Evolutionary conservation across 2,113 vertebrate genomes (phyloP).

Genomic region (Ptilonorhynchus violaceus): DNA sequence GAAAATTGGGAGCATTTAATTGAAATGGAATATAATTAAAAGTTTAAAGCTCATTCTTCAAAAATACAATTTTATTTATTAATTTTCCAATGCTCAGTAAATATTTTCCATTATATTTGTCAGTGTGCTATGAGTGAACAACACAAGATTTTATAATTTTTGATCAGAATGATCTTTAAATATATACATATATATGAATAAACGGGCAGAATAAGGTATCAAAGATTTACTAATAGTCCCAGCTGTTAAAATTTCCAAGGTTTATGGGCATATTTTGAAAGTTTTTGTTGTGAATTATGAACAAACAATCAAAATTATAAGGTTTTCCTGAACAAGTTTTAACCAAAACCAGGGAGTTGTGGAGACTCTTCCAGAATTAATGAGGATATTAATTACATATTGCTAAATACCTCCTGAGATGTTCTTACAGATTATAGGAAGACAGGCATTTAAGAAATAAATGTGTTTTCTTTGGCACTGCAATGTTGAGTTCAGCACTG

Average conservation of each 20-base stretch:
- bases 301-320: not conserved
- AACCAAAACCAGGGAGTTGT: not conserved
- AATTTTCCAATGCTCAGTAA: not conserved
- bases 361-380: not conserved
- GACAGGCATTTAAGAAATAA: not conserved
- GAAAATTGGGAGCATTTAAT: not conserved
- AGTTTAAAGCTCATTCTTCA: not conserved
- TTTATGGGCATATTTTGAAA: slow-evolving; percentile 18
- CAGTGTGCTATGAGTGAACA: not conserved
- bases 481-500: not conserved
- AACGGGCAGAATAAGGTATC: not conserved
- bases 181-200: no score
- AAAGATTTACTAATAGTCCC: not conserved
- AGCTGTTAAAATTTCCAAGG: not conserved
- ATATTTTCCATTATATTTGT: not conserved
- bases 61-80: not conserved
- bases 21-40: not conserved
- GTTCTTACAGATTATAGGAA: not conserved
- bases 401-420: not conserved
- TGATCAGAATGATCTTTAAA: not conserved
- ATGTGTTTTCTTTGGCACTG: not conserved
- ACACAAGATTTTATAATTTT: not conserved
- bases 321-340: not conserved
- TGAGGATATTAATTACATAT: not conserved
- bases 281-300: slow-evolving; percentile 11